Conservation (phyloP, 2,113 vertebrate genomes). For the Chlorocebus sabaeus region DNA sequence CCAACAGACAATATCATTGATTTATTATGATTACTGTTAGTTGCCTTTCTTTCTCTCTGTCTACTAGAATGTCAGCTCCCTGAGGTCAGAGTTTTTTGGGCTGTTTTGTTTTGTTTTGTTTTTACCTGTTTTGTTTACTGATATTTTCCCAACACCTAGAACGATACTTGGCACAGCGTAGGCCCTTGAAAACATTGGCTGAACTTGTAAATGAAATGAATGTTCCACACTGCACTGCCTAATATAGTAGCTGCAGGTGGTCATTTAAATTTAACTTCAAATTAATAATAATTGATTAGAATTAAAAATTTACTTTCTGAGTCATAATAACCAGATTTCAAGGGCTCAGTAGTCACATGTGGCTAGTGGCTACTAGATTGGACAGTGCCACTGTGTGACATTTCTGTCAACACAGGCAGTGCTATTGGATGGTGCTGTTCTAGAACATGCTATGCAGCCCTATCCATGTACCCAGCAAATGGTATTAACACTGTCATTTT, state of each 20-base stretch:
- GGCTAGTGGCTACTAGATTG: background rate
- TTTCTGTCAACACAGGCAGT: background rate
- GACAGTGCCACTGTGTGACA: background rate
- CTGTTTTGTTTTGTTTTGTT: background rate
- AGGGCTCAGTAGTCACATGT: background rate
- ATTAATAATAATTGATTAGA: background rate
- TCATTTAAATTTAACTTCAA: background rate
- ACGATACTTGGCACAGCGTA: background rate
- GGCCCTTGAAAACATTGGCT: background rate
- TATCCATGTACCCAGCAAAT: background rate
- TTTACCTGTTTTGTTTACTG: background rate
- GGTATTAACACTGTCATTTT: background rate
- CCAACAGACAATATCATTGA: background rate
- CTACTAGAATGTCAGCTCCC: background rate
- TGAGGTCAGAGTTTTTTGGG: background rate
- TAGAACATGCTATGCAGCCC: background rate
- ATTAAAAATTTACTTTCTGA: background rate
- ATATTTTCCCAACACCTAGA: background rate
- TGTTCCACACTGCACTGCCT: background rate
- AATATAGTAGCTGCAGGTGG: background rate
- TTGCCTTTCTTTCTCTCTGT: background rate
- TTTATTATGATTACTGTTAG: background rate
- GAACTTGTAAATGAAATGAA: background rate
- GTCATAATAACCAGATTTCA: background rate
- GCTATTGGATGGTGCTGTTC: accelerated